A percentile compares a stretch with the other conserved stretches of the same genome.
Conservation (phyloP, 2,888 invertebrate genomes). For the Chirona hameri region DNA sequence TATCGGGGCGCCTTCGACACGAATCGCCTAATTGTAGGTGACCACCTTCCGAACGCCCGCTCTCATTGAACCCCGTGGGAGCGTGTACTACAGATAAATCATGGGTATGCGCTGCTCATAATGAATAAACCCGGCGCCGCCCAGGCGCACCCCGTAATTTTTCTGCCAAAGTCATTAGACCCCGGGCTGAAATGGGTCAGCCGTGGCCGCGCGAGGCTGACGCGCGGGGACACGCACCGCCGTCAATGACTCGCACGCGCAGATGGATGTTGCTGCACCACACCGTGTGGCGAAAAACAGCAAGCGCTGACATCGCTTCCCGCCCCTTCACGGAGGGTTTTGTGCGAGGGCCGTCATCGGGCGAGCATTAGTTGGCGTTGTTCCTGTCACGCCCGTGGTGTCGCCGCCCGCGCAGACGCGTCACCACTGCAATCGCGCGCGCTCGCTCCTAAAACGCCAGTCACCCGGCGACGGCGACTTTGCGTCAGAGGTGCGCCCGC, state of each 20-base stretch:
- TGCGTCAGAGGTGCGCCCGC: too few species aligned
- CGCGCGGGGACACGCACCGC: background rate
- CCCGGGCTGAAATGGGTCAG: background rate
- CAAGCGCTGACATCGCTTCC: background rate
- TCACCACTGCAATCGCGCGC: too few species aligned
- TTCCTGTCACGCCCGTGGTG: background rate
- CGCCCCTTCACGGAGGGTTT: background rate
- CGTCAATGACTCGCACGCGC: background rate
- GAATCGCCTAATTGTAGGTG: background rate
- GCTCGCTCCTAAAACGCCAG: too few species aligned
- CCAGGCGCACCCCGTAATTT: background rate
- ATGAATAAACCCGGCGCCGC: conserved; percentile 6
- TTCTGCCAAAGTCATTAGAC: background rate
- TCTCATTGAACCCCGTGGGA: background rate
- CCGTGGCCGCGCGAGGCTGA: background rate
- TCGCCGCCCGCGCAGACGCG: background rate
- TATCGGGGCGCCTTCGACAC: background rate
- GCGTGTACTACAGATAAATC: background rate
- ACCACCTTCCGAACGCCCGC: background rate
- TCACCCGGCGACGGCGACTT: too few species aligned
- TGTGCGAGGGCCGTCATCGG: background rate
- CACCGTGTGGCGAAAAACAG: background rate
- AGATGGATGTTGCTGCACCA: background rate
- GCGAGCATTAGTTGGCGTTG: background rate
- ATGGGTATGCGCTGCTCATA: background rate